phyloP scores from a whole-genome alignment of 23 tunicate genomes.

The Diplosoma virens region DNA sequence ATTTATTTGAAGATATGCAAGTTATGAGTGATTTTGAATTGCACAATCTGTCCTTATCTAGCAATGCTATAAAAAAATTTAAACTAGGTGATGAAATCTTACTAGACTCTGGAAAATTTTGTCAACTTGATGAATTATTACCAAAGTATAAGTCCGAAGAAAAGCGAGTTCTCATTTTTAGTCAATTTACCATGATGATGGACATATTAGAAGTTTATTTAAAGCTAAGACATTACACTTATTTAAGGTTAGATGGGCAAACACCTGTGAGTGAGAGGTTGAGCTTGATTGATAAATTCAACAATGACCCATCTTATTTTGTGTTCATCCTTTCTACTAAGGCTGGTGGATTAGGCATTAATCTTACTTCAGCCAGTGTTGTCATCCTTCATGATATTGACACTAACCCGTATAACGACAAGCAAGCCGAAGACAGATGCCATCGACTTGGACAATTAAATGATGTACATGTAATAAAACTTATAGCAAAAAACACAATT shows the following conservation, averaged over 20 bases:
- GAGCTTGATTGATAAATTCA: conserved; percentile 66
- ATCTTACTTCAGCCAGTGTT: conserved; percentile 79
- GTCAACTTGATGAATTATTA: conserved; percentile 59
- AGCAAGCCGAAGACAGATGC: conserved; percentile 93
- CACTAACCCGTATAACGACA: conserved; percentile 94
- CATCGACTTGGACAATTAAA: conserved; percentile 74
- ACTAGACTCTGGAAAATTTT: conserved; percentile 73
- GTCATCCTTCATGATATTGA: conserved; percentile 99
- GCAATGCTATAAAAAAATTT: conserved; percentile 11
- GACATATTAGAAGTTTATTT: conserved; percentile 83
- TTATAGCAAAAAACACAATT: conserved; percentile 56
- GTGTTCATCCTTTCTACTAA: conserved; percentile 82
- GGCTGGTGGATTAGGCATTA: conserved; percentile 97
- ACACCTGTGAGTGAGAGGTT: conserved; percentile 66
- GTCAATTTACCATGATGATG: conserved; percentile 94
- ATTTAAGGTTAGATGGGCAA: conserved; percentile 71
- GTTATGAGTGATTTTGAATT: conserved; percentile 98
- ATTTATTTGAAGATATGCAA: conserved; percentile 86
- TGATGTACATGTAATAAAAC: conserved; percentile 52
- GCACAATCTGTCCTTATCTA: conserved; percentile 54
- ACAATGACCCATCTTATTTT: conserved; percentile 46
- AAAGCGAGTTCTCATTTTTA: conserved; percentile 69
- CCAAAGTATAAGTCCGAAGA: conserved; percentile 42
- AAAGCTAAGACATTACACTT: conserved; percentile 31
- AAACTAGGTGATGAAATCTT: conserved; percentile 34